Evolutionary conservation across 2,113 vertebrate genomes (phyloP), one percentile per base, ranked within the genome.

Genomic region (Vombatus ursinus): DNA sequence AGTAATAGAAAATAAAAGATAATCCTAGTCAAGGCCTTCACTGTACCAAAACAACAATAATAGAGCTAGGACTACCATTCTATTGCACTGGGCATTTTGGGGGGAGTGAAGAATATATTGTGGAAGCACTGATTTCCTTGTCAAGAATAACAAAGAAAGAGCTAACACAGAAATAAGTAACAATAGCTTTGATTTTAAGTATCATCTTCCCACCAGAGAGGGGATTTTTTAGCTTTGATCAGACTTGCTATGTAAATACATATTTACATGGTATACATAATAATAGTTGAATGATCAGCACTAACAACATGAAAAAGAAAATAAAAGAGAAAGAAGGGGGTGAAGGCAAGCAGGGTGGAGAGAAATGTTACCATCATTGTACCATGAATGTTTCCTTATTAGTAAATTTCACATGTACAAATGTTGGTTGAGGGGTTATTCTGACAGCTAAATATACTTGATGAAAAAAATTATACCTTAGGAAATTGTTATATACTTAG

Each of bases 201-300:
- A 94, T 44, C 48, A 23, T 49, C 49, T 37, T 94, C 53, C 92
- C 52, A 49, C 93, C 54, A 61, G 89, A 91, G 92, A 97, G n/a
- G 89, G 49, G 25, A 31, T 37, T 94, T 95, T 93, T 94, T 50
- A 2, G 28, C 44, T 92, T 94, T 37, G 84, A 92, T 77, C 77
- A 94, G 93, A 94, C 95, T 53, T 93, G 52, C 89, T 50, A 4
- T 94, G 89, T 95, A 96, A 97, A 96, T 96, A 95, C 54, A 92
- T 96, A 92, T 96, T 98, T 97, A 96, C 77, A 95, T 91, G 89
- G 77, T 47, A 77, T 93, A 94, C 52, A 91, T 93, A 97, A 96
- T 93, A 96, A 96, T 93, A 53, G 92, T 84, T 90, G 48, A 47
- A 52, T 50, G 48, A 52, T 94, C 94, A 96, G 94, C 94, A 94